Conservation (phyloP, 2,888 invertebrate species). For the Leptinotarsa peninsularis region DNA sequence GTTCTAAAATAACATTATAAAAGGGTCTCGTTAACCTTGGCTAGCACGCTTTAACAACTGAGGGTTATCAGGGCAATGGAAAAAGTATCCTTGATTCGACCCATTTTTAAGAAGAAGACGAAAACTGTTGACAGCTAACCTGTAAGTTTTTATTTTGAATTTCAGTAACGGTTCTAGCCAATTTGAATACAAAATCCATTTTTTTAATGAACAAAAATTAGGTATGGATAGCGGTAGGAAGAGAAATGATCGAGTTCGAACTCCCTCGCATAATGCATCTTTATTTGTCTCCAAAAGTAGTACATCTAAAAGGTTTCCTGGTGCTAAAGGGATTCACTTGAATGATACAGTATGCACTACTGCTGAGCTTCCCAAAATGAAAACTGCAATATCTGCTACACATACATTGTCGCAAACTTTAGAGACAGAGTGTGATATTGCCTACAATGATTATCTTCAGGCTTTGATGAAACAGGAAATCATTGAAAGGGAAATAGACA, state of each 20-base stretch:
- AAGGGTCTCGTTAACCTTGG: no score
- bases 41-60: no score
- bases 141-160: no score
- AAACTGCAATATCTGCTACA: slow-evolving; percentile 25
- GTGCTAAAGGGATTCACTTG: slow-evolving; percentile 21
- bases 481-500: slow-evolving; percentile 23
- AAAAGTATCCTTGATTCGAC: no score
- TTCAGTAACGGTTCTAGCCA: no score
- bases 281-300: slow-evolving; percentile 25
- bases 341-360: slow-evolving; percentile 27
- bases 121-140: background rate
- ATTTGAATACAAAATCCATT: background rate
- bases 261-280: slow-evolving; percentile 32
- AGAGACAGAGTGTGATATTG: slow-evolving; percentile 35
- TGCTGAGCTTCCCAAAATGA: slow-evolving; percentile 22
- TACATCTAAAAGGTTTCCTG: slow-evolving; percentile 27
- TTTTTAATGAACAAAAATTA: background rate
- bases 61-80: no score
- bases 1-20: no score
- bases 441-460: slow-evolving; percentile 35
- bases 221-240: slow-evolving; percentile 28
- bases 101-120: background rate
- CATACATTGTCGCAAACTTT: slow-evolving; percentile 11
- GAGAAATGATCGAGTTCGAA: slow-evolving; percentile 20
- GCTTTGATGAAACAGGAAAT: slow-evolving; percentile 29